Evolutionary conservation across 23 tunicate genomes (phyloP).

Genomic region (Styela clava): DNA sequence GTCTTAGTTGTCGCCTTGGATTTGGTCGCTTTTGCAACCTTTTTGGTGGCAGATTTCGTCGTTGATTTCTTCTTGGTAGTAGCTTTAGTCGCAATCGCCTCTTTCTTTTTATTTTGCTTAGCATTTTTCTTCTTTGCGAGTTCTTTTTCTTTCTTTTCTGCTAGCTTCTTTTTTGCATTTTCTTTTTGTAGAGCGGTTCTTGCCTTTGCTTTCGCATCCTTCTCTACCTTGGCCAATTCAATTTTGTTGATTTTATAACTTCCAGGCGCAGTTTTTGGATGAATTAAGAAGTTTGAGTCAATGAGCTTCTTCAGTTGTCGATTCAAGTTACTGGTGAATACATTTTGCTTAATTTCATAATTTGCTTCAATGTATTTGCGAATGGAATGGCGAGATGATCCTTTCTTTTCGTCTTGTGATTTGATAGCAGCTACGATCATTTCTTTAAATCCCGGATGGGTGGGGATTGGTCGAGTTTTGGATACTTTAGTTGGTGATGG

Average conservation of each 20-base stretch:
- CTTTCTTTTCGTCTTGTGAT: neutral
- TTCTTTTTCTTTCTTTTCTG: neutral
- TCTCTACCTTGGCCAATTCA: neutral
- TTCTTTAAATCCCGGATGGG: constrained; percentile 14
- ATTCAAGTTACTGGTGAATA: neutral
- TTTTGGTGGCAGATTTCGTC: neutral
- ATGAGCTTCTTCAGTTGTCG: neutral
- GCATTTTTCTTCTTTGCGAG: neutral
- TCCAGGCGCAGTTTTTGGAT: constrained; percentile 4
- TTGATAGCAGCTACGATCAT: constrained; percentile 17
- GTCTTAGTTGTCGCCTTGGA: neutral
- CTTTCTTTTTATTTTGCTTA: neutral
- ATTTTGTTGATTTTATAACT: neutral
- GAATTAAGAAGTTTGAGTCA: neutral
- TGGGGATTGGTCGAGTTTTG: neutral
- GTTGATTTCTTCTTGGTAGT: neutral
- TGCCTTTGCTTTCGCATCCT: neutral
- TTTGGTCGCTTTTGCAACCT: neutral
- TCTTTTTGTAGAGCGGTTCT: neutral
- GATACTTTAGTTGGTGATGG: neutral
- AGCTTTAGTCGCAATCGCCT: neutral
- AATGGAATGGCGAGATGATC: neutral
- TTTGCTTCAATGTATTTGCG: constrained; percentile 5
- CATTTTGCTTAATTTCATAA: neutral
- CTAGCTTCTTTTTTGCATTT: neutral